A percentile compares a stretch with the other conserved stretches of the same genome.
Conservation (phyloP, 2,797 vertebrate species). For the Numenius phaeopus region DNA sequence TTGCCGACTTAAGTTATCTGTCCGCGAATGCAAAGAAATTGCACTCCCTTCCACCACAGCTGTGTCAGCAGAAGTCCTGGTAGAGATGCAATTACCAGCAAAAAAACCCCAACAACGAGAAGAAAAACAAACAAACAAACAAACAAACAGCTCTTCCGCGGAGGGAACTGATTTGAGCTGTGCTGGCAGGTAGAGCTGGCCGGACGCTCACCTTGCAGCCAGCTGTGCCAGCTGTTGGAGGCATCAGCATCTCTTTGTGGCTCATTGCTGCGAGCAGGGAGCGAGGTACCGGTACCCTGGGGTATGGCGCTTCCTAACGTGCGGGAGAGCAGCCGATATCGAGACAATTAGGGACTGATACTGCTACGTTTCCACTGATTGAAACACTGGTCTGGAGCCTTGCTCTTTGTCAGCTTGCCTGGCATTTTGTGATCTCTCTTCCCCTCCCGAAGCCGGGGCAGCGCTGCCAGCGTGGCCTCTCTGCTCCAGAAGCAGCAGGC, state of each 20-base stretch:
- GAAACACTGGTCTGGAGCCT: neutral
- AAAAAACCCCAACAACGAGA: neutral
- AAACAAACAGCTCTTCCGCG: neutral
- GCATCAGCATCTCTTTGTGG: neutral
- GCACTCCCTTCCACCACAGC: neutral
- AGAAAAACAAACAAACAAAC: neutral
- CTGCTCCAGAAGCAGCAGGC: neutral
- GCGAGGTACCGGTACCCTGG: neutral
- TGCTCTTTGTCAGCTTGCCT: neutral
- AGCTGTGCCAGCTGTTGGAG: neutral
- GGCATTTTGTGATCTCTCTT: neutral
- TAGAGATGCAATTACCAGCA: conserved; percentile 3
- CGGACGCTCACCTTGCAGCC: neutral
- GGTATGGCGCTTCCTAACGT: neutral
- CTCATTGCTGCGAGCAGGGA: neutral
- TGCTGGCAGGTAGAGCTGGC: neutral
- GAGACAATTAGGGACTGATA: neutral
- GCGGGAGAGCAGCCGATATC: accelerated
- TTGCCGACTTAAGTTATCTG: neutral
- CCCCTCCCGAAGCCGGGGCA: neutral
- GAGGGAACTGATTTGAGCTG: neutral
- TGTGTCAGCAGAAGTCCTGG: conserved; percentile 27
- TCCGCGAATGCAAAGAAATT: neutral
- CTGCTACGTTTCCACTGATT: neutral
- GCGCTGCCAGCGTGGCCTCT: accelerated